Evolutionary conservation across 1,140 invertebrate genomes (phyloP), one percentile per base, ranked within the genome.

Genomic region (Apis cerana): DNA sequence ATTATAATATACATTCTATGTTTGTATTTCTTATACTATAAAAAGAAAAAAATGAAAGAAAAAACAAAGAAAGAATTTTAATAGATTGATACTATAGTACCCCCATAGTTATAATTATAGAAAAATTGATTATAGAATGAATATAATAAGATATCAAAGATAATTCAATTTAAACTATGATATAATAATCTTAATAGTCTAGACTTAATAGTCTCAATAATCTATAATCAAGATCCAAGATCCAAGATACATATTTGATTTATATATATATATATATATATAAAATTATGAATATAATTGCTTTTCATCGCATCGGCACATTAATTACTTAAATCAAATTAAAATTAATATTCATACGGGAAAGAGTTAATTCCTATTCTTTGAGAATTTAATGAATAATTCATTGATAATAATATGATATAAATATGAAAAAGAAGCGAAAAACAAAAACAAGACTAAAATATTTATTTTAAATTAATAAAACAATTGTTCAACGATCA

Each of bases 241-340:
- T 76, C 74, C 80, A 43, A 23, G 54, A 54, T 15, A 19, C 33
- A 27, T 15, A 3, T 33, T 48, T 13, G 43, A n/a, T 12, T 1
- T 33, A n/a, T 12, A 27, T 1, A 27, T 1, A 27, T 59, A n/a
- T 50, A 48, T 33, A 33, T 33, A 33, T 33, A 33, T 27, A 71
- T 75, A 68, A 59, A 59, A 69, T 48, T 70, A 54, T 23, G 21
- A 15, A 48, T 80, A 56, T 80, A 80, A 80, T 80, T 80, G 61
- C 50, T 80, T 54, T 50, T 61, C 43, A 67, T 78, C 1, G 1
- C 70, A 50, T 54, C 10, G 19, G 1, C 50, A 54, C 13, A 68
- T 9, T 72, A 80, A 80, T 72, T 62, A 72, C 54, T 54, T 43
- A 48, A 17, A 50, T 58, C 65, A 12, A 19, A 12, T 52, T 19